phyloP scores from a whole-genome alignment of 1,140 invertebrate genomes.

The Ganaspis sp. region DNA sequence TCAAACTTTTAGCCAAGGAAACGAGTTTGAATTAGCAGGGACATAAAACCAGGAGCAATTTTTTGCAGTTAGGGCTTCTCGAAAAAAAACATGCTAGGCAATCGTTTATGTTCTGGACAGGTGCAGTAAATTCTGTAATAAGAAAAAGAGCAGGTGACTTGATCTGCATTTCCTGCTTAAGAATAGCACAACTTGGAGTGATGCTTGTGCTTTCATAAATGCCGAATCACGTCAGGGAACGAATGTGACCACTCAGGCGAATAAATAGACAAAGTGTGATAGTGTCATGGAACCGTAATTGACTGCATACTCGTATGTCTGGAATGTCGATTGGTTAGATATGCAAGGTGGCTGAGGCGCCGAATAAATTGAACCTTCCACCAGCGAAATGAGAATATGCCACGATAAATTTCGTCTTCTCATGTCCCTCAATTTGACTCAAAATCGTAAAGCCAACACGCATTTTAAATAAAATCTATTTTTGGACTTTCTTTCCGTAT shows the following conservation, averaged over 20 bases:
- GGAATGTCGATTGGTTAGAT: slow-evolving; percentile 70
- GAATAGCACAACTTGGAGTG: slow-evolving; percentile 3
- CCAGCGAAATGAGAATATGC: slow-evolving; percentile 48
- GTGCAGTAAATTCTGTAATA: background rate
- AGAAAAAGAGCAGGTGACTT: slow-evolving; percentile 23
- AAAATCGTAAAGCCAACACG: background rate
- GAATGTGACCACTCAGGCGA: slow-evolving; percentile 41
- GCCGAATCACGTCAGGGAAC: slow-evolving; percentile 31
- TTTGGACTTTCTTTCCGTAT: too few relatives aligned
- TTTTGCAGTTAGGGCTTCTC: background rate
- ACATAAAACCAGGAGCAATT: slow-evolving; percentile 12
- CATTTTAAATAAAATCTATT: background rate
- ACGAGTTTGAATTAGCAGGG: slow-evolving; percentile 13
- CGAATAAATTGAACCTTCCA: slow-evolving; percentile 56
- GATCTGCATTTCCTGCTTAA: slow-evolving; percentile 25
- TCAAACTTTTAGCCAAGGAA: background rate
- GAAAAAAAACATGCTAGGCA: background rate
- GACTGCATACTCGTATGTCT: slow-evolving; percentile 62
- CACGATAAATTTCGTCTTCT: slow-evolving; percentile 29
- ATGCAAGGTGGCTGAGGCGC: slow-evolving; percentile 46
- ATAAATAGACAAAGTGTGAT: slow-evolving; percentile 64
- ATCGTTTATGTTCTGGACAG: slow-evolving; percentile 1
- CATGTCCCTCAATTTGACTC: background rate
- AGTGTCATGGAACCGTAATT: slow-evolving; percentile 65
- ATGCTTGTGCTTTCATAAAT: slow-evolving; percentile 25